These are phyloP conservation scores for Erpetoichthys calabaricus DNA, from an alignment of 2,797 vertebrate genomes.

Conservation along the genomic window DNA sequence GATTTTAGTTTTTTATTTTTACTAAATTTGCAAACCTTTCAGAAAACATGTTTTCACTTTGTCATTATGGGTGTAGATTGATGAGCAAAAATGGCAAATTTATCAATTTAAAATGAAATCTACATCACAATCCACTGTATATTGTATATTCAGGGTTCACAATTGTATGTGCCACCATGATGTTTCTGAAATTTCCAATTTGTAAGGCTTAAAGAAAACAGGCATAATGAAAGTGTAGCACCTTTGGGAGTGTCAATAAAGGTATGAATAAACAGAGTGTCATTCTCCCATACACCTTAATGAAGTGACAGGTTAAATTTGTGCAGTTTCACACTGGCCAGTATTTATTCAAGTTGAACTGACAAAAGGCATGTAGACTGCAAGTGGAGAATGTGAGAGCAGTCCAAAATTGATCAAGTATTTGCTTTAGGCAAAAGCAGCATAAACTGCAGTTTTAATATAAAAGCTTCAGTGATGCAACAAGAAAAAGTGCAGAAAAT, in stretches of 20 bases:
- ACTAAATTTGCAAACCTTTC: too few relatives aligned
- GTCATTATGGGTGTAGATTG: too few relatives aligned
- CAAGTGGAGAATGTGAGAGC: conserved; percentile 9
- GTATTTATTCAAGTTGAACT: conserved; percentile 11
- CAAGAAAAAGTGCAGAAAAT: conserved; percentile 1
- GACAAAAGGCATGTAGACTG: conserved; percentile 6
- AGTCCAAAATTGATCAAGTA: conserved; percentile 12
- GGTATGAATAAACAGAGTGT: conserved; percentile 45
- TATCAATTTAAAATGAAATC: too few relatives aligned
- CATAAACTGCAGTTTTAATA: conserved; percentile 8
- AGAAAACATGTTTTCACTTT: too few relatives aligned
- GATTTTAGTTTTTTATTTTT: too few relatives aligned
- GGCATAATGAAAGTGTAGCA: conserved; percentile 37
- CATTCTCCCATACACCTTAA: conserved; percentile 8
- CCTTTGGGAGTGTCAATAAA: conserved; percentile 53
- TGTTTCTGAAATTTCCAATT: too few relatives aligned
- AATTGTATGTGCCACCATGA: too few relatives aligned
- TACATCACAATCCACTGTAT: too few relatives aligned
- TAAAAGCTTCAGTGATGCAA: background rate
- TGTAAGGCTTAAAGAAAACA: too few relatives aligned
- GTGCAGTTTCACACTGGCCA: conserved; percentile 9
- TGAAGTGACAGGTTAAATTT: conserved; percentile 14
- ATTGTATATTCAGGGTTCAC: too few relatives aligned
- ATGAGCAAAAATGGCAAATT: too few relatives aligned
- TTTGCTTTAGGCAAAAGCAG: conserved; percentile 10